Conservation (phyloP, 2,888 invertebrate genomes). For the Yponomeuta plumbellus region DNA sequence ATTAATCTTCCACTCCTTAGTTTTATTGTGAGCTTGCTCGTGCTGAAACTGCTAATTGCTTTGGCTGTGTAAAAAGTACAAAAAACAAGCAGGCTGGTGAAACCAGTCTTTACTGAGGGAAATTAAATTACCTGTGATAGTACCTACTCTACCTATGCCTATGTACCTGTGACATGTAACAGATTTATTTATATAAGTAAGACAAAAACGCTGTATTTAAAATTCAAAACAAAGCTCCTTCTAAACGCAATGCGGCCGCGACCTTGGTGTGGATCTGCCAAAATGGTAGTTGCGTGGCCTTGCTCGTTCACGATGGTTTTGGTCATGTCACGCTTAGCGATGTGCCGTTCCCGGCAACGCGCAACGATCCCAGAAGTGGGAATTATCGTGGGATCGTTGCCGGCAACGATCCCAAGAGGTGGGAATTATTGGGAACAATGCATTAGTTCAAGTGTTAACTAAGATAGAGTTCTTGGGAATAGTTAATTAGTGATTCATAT, state of each 20-base stretch:
- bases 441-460: no score
- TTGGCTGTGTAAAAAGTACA: slow-evolving; percentile 6
- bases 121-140: no score
- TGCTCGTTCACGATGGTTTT: slow-evolving; percentile 50
- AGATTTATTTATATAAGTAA: no score
- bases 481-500: no score
- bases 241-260: slow-evolving; percentile 22
- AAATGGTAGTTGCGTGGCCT: slow-evolving; percentile 59
- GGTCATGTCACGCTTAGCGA: slow-evolving; percentile 50
- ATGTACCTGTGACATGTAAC: no score
- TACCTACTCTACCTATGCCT: no score
- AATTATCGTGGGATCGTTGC: no score
- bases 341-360: no score
- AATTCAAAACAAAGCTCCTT: not conserved
- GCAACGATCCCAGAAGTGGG: no score
- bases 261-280: slow-evolving; percentile 55
- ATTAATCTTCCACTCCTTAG: slow-evolving; percentile 35
- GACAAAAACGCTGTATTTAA: not conserved
- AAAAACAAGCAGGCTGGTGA: not conserved
- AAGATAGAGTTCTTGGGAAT: no score
- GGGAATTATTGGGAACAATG: no score
- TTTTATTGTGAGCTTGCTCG: slow-evolving; percentile 24
- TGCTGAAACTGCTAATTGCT: slow-evolving; percentile 13
- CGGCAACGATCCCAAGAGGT: no score
- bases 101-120: not conserved